phyloP scores from a whole-genome alignment of 2,797 vertebrate genomes.

The Siniperca scherzeri region DNA sequence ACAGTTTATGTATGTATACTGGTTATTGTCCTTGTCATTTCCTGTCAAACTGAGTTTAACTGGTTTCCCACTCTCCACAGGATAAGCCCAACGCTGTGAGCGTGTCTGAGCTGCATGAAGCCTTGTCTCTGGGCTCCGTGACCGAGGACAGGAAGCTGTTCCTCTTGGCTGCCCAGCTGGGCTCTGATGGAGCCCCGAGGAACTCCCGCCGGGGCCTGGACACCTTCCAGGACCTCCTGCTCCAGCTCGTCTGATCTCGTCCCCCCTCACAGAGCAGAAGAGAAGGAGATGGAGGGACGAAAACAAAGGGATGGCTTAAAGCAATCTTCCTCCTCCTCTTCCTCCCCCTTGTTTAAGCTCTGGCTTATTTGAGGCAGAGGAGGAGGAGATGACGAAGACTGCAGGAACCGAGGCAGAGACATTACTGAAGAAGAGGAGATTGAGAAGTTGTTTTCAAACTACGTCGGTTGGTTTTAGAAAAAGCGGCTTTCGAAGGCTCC shows the following conservation, averaged over 20 bases:
- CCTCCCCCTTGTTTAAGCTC: slow-evolving; percentile 18
- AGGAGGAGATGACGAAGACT: slow-evolving; percentile 35
- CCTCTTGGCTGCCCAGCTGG: slow-evolving; percentile 88
- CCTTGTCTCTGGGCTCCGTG: slow-evolving; percentile 85
- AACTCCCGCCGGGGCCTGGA: slow-evolving; percentile 82
- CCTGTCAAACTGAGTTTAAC: background rate
- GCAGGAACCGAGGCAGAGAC: slow-evolving; percentile 6
- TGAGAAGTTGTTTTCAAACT: background rate
- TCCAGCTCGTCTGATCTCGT: slow-evolving; percentile 85
- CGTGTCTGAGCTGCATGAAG: slow-evolving; percentile 84
- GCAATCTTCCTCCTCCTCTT: slow-evolving; percentile 30
- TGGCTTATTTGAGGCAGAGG: slow-evolving; percentile 32
- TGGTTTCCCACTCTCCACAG: slow-evolving; percentile 62
- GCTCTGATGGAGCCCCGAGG: slow-evolving; percentile 68
- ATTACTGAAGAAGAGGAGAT: slow-evolving; percentile 2
- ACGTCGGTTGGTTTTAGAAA: slow-evolving; percentile 7
- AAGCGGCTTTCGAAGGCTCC: background rate
- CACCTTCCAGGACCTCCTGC: slow-evolving; percentile 87
- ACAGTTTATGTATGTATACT: background rate
- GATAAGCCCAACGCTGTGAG: slow-evolving; percentile 87
- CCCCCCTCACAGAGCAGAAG: background rate
- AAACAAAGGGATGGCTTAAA: slow-evolving; percentile 22
- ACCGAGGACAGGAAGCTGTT: slow-evolving; percentile 85
- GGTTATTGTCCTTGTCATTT: background rate
- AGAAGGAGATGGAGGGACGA: slow-evolving; percentile 12